A percentile compares a stretch with the other conserved stretches of the same genome.
Conservation (phyloP, 2,888 invertebrate genomes). For the Apotomis capreana region DNA sequence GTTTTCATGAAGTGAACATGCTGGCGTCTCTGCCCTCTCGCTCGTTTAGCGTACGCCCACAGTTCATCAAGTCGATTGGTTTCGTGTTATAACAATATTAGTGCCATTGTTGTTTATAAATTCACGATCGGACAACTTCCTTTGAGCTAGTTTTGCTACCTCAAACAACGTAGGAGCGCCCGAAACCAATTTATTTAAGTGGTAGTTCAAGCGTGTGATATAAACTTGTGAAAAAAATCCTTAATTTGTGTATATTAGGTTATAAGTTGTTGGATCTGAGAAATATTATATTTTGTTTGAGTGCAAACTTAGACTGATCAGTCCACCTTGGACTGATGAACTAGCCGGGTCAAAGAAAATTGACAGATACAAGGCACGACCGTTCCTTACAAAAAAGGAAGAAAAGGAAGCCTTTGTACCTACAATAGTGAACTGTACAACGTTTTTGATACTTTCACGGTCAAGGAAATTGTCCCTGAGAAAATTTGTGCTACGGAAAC, state of each 20-base stretch:
- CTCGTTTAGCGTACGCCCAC: slow-evolving; percentile 41
- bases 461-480: too few species aligned
- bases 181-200: slow-evolving; percentile 4
- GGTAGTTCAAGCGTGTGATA: not conserved
- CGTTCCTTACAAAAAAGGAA: too few species aligned
- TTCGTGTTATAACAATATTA: slow-evolving; percentile 40
- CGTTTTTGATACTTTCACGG: too few species aligned
- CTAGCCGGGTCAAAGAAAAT: too few species aligned
- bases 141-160: slow-evolving; percentile 1
- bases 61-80: slow-evolving; percentile 41
- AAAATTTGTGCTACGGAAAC: not conserved
- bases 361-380: too few species aligned
- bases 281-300: too few species aligned
- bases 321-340: too few species aligned
- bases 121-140: not conserved
- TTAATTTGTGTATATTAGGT: too few species aligned
- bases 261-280: too few species aligned
- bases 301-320: too few species aligned
- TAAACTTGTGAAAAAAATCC: not conserved
- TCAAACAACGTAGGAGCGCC: not conserved
- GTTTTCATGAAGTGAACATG: slow-evolving; percentile 6
- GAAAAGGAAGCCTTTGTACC: too few species aligned
- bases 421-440: too few species aligned
- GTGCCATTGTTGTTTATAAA: slow-evolving; percentile 32
- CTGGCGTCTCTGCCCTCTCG: slow-evolving; percentile 13